Percentiles rank a stretch among this genome's conserved stretches.
phyloP scores from a whole-genome alignment of 2,797 vertebrate genomes.

The Coccyzus lansbergi region DNA sequence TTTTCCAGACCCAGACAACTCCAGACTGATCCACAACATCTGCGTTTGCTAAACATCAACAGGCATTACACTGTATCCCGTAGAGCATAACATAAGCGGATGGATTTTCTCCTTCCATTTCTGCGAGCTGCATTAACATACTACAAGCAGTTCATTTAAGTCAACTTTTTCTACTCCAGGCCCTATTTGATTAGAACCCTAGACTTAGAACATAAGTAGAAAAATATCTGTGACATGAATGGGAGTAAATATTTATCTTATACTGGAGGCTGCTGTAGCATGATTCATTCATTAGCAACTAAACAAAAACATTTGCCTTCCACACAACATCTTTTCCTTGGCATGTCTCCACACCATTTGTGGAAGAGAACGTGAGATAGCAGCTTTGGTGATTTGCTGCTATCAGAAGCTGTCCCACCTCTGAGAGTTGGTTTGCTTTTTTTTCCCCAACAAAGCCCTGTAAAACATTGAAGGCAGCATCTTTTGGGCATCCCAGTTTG shows the following conservation, averaged over 20 bases:
- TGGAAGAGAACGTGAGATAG: neutral
- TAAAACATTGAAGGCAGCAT: neutral
- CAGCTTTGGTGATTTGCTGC: neutral
- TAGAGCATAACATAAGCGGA: neutral
- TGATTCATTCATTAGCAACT: neutral
- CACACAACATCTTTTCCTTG: neutral
- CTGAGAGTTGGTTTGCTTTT: too few relatives aligned
- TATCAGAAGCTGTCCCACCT: neutral
- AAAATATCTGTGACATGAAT: neutral
- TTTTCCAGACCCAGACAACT: neutral
- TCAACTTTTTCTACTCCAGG: neutral
- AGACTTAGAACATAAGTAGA: neutral
- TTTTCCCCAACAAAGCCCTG: neutral
- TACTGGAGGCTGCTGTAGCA: neutral
- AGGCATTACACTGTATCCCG: neutral
- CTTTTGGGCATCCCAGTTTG: neutral
- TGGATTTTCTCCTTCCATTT: neutral
- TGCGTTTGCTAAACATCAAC: neutral
- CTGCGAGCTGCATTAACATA: neutral
- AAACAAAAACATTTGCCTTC: neutral
- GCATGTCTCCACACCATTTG: neutral
- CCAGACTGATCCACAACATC: neutral
- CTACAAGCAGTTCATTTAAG: neutral
- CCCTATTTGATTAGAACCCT: neutral
- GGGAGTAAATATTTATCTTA: slow-evolving; percentile 41